Conservation (phyloP, 2,888 invertebrate species). For the Rhamphomyia laevipes region DNA sequence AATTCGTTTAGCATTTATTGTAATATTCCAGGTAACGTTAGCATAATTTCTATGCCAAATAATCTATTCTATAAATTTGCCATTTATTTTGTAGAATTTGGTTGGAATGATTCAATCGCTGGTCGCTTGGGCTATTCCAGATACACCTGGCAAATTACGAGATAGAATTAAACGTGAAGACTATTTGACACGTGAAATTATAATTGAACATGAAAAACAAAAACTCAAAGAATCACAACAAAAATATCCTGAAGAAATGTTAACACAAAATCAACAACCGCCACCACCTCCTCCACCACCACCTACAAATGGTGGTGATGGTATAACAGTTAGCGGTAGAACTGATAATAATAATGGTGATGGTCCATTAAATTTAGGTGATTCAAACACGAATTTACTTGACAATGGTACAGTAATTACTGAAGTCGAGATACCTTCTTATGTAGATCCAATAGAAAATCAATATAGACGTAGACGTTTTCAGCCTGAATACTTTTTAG, state of each 20-base stretch:
- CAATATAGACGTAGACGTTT: slow-evolving; percentile 11
- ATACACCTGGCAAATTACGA: slow-evolving; percentile 55
- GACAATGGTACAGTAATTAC: slow-evolving; percentile 2
- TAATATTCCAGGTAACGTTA: slow-evolving; percentile 49
- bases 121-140: slow-evolving; percentile 67
- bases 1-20: slow-evolving; percentile 60
- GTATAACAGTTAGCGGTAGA: neutral
- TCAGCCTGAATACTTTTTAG: slow-evolving; percentile 1
- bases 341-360: neutral
- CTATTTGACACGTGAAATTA: slow-evolving; percentile 58
- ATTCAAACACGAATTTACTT: slow-evolving; percentile 5
- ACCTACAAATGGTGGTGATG: neutral
- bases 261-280: slow-evolving; percentile 4
- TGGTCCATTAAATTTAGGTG: slow-evolving; percentile 2
- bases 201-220: slow-evolving; percentile 55
- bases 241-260: neutral
- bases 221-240: slow-evolving; percentile 9
- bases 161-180: slow-evolving; percentile 61
- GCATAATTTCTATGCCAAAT: neutral
- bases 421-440: neutral
- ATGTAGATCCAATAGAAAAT: slow-evolving; percentile 13
- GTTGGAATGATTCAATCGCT: slow-evolving; percentile 58
- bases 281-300: slow-evolving; percentile 2
- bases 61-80: neutral
- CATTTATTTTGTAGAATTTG: slow-evolving; percentile 50